These are phyloP conservation scores for Xerus inauris DNA, from an alignment of 2,113 vertebrate species.

Conservation along the genomic window DNA sequence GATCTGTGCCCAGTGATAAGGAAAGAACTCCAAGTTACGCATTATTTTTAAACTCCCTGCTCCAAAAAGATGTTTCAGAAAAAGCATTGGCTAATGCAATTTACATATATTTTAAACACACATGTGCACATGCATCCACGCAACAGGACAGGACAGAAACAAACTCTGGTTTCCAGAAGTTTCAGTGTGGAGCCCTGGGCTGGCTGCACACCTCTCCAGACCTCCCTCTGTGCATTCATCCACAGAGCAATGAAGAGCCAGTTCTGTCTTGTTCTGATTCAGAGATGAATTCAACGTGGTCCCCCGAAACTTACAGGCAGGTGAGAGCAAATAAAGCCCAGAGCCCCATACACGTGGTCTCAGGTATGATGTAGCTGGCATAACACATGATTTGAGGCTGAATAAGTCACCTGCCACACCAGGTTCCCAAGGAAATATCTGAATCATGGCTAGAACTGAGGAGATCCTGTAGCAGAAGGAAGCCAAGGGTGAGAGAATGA, in stretches of 20 bases:
- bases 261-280: not conserved
- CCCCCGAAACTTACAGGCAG: not conserved
- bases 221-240: not conserved
- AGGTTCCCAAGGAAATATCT: not conserved
- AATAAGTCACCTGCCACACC: not conserved
- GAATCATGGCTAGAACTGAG: not conserved
- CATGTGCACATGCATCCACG: not conserved
- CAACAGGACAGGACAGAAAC: not conserved
- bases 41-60: not conserved
- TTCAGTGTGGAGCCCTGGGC: not conserved
- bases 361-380: not conserved
- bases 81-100: not conserved
- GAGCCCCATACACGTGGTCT: not conserved
- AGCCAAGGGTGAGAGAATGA: not conserved
- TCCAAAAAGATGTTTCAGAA: not conserved
- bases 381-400: fast-evolving
- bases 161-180: not conserved
- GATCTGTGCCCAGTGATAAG: not conserved
- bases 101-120: not conserved
- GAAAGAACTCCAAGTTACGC: not conserved
- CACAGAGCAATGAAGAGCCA: not conserved
- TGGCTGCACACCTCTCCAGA: fast-evolving
- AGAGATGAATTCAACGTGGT: not conserved
- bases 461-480: not conserved
- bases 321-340: not conserved